Percentiles rank a stretch among this genome's conserved stretches.
phyloP scores from a whole-genome alignment of 2,113 vertebrate species.

The Hippocampus mohnikei region DNA sequence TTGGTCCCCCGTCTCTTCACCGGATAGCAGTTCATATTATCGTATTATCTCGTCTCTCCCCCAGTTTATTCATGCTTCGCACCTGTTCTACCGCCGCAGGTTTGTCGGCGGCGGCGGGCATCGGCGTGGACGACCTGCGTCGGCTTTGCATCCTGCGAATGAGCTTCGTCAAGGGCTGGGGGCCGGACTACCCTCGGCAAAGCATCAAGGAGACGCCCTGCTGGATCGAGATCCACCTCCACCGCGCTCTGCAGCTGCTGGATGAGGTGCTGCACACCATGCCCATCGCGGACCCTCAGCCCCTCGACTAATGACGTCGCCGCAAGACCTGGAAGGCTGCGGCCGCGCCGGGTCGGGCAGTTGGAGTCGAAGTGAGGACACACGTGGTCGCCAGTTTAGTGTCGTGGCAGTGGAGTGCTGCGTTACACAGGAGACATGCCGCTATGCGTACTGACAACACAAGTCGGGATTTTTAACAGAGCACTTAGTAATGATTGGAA shows the following conservation, averaged over 20 bases:
- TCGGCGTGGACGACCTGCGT: conserved; percentile 92
- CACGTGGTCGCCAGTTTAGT: conserved; percentile 22
- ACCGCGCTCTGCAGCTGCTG: conserved; percentile 92
- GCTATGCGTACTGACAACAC: background rate
- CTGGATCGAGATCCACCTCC: conserved; percentile 97
- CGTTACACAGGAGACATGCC: background rate
- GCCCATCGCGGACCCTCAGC: conserved; percentile 96
- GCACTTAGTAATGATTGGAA: background rate
- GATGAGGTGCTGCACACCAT: conserved; percentile 98
- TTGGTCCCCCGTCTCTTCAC: background rate
- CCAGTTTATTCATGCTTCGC: no score
- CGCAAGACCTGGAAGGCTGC: conserved; percentile 21
- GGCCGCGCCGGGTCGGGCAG: conserved; percentile 5
- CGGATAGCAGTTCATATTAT: background rate
- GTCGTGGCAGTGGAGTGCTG: background rate
- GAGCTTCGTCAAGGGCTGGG: conserved; percentile 99
- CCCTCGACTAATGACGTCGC: conserved; percentile 78
- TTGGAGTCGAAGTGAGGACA: conserved; percentile 27
- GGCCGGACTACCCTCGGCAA: conserved; percentile 91
- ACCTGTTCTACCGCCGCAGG: conserved; percentile 57
- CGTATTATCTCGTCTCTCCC: no score
- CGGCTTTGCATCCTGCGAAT: conserved; percentile 93
- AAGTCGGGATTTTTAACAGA: background rate
- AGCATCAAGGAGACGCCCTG: conserved; percentile 98
- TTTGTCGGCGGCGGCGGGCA: conserved; percentile 90